These are phyloP conservation scores for Rhysida immarginata DNA, from an alignment of 1,140 invertebrate genomes.

Conservation along the genomic window DNA sequence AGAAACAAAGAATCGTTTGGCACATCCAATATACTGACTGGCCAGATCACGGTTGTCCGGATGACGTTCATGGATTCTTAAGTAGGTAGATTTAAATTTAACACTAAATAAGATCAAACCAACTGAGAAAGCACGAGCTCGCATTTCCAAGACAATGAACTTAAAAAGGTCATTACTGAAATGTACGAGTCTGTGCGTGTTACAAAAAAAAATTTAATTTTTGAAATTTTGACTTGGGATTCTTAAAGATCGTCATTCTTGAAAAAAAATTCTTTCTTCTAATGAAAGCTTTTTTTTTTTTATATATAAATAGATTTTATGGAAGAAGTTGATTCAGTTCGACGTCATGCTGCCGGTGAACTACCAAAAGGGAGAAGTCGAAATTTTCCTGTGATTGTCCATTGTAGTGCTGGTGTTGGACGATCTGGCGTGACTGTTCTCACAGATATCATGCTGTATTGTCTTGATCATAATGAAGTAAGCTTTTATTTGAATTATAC, in stretches of 20 bases:
- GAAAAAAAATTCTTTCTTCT: too few relatives aligned
- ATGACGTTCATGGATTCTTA: conserved; percentile 45
- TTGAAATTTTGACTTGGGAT: too few relatives aligned
- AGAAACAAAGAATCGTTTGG: conserved; percentile 47
- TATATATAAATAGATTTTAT: conserved; percentile 43
- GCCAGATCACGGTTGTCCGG: conserved; percentile 50
- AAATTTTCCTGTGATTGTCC: conserved; percentile 50
- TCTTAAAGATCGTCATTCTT: too few relatives aligned
- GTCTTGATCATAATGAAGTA: conserved; percentile 74
- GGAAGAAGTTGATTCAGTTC: conserved; percentile 66
- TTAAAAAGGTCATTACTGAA: too few relatives aligned
- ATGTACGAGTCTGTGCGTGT: too few relatives aligned
- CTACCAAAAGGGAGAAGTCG: conserved; percentile 47
- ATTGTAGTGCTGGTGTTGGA: conserved; percentile 52
- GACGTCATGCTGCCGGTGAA: conserved; percentile 43
- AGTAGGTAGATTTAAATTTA: conserved; percentile 33
- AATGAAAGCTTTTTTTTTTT: background rate
- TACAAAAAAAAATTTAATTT: too few relatives aligned
- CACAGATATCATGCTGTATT: conserved; percentile 60
- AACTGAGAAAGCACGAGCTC: too few relatives aligned
- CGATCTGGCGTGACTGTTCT: conserved; percentile 59
- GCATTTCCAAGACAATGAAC: too few relatives aligned
- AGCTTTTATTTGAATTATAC: too few relatives aligned
- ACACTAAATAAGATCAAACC: too few relatives aligned
- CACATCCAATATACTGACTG: conserved; percentile 65